phyloP scores from a whole-genome alignment of 2,888 invertebrate species.

The Lasius fuliginosus region DNA sequence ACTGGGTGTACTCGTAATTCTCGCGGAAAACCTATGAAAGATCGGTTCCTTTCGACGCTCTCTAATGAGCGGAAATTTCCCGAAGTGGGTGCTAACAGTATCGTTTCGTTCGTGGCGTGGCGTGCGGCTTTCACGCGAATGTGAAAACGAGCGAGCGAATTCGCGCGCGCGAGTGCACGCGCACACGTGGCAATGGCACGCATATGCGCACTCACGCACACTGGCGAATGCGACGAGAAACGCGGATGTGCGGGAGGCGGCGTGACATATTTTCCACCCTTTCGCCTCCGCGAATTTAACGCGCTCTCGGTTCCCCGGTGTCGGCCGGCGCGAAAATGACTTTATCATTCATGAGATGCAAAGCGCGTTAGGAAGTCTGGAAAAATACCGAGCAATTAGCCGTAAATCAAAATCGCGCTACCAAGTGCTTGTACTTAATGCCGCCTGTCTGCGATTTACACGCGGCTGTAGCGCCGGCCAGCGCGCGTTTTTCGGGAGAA shows the following conservation, averaged over 20 bases:
- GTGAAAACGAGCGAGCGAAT: constrained; percentile 36
- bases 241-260: constrained; percentile 53
- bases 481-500: constrained; percentile 19
- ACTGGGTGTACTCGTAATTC: constrained; percentile 62
- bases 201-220: background rate
- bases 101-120: constrained; percentile 42
- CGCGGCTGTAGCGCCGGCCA: constrained; percentile 6
- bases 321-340: constrained; percentile 72
- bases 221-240: constrained; percentile 40
- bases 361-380: constrained; percentile 74
- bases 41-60: constrained; percentile 64
- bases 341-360: constrained; percentile 80
- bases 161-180: background rate
- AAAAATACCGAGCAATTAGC: constrained; percentile 80
- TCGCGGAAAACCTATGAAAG: constrained; percentile 57
- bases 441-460: constrained; percentile 56
- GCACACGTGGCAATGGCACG: background rate
- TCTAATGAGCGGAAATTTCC: constrained; percentile 73
- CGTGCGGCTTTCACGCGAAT: constrained; percentile 40
- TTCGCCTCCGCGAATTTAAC: constrained; percentile 63
- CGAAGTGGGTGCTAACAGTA: constrained; percentile 50
- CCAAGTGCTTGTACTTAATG: constrained; percentile 64
- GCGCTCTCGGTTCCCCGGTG: constrained; percentile 46
- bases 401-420: constrained; percentile 81
- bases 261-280: constrained; percentile 64